These are phyloP conservation scores for Nesogale talazaci DNA, from an alignment of 2,113 vertebrate genomes.

Conservation along the genomic window DNA sequence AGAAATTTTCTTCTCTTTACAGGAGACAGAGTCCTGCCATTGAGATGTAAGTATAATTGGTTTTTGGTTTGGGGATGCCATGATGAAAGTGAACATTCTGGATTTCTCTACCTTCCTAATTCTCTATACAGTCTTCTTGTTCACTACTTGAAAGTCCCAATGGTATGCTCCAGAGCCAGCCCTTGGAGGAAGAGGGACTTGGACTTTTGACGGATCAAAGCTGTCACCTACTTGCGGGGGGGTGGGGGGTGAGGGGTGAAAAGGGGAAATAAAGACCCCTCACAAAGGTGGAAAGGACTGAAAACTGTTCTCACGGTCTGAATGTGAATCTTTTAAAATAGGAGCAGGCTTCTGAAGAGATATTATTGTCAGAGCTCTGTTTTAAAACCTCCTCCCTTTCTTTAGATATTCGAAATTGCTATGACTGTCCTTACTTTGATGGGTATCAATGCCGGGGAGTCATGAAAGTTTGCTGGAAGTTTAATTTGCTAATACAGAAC, in stretches of 20 bases:
- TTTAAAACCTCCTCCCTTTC: not conserved
- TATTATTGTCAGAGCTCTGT: not conserved
- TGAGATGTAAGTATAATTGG: not conserved
- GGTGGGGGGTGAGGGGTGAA: too few relatives aligned
- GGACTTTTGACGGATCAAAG: not conserved
- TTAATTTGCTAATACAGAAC: rapidly evolving
- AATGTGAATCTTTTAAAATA: not conserved
- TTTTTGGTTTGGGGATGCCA: not conserved
- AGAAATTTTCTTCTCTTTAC: slow-evolving; percentile 53
- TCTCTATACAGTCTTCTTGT: not conserved
- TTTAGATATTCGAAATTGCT: slow-evolving; percentile 11
- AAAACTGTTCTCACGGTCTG: not conserved
- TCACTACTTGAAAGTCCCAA: not conserved
- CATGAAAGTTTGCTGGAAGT: slow-evolving; percentile 50
- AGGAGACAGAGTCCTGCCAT: slow-evolving; percentile 18
- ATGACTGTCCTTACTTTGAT: not conserved
- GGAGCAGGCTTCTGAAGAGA: not conserved
- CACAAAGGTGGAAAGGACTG: not conserved
- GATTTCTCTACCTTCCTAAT: not conserved
- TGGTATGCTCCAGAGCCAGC: too few relatives aligned
- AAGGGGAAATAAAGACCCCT: not conserved
- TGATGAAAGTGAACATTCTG: not conserved
- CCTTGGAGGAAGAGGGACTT: not conserved
- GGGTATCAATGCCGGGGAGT: rapidly evolving
- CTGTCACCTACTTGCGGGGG: not conserved